Base-by-base conservation (phyloP, 1,140 invertebrate species). In the Drosophila ohnishii region DNA sequence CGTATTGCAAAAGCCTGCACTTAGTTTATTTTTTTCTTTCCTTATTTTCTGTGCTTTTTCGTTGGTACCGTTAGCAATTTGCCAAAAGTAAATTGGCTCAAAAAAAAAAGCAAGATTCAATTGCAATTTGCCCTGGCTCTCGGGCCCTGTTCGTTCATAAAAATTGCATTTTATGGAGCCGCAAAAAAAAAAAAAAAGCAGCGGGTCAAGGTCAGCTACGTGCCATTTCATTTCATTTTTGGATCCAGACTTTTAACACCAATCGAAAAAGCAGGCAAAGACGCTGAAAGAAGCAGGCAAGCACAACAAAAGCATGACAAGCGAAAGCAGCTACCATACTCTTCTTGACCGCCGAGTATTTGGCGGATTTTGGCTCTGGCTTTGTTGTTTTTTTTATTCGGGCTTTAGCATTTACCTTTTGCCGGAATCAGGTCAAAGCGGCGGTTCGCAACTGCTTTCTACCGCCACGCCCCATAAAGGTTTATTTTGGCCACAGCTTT, bases 201-300 rank as follows among this genome's bases (percentile, higher is more conserved):
- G 35, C 64, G 57, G 84, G 84, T 87, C 84, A 87, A 87, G 84
- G 84, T 87, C 84, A 87, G 85, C 77, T 77, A 88, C 84, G 84
- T 88, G 84, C 80, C 80, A 88, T 80, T 87, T 87, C 61, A 88
- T 83, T 87, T 87, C 51, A 25, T 39, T 37, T 55, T 55, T 47
- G 22, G 51, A 45, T 37, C 66, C 76, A 66, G 48, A 78, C 57
- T 55, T 60, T 75, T 67, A 78, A 66, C 69, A 77, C 63, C 74
- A 50, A 73, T 55, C 22, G 8, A 74, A 45, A 56, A 22, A 22
- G 22, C 14, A 14, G 37, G 10, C 8, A 34, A 40, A 56, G 50
- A 42, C 37, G 19, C 16, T 11, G 45, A 40, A 6, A 55, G 22
- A 71, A 66, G 35, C 42, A 13, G 55, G 56, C 32, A 59, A 57